These are phyloP conservation scores for Tipula lateralis DNA, from an alignment of 2,888 invertebrate species.

Conservation along the genomic window DNA sequence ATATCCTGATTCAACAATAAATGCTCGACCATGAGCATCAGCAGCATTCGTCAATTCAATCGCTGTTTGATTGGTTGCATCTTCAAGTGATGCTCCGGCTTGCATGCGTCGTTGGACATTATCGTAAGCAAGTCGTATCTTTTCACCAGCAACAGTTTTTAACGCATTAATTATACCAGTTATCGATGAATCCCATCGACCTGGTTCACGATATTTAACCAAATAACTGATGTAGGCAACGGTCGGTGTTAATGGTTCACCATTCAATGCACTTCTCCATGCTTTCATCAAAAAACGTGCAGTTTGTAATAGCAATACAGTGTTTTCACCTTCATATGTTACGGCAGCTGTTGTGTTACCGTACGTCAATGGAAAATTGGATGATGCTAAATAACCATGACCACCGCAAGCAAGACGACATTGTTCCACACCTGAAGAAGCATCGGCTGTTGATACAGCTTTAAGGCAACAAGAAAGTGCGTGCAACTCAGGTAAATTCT, in stretches of 20 bases:
- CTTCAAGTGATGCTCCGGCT: slow-evolving; percentile 63
- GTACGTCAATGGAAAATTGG: slow-evolving; percentile 81
- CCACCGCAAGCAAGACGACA: slow-evolving; percentile 90
- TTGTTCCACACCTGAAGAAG: slow-evolving; percentile 71
- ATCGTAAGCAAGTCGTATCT: slow-evolving; percentile 64
- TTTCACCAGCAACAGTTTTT: slow-evolving; percentile 55
- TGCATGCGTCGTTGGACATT: slow-evolving; percentile 65
- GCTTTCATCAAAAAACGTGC: slow-evolving; percentile 79
- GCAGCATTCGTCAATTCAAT: slow-evolving; percentile 78
- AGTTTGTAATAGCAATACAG: slow-evolving; percentile 85
- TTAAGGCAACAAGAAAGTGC: slow-evolving; percentile 88
- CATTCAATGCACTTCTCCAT: slow-evolving; percentile 63
- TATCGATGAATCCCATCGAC: slow-evolving; percentile 43
- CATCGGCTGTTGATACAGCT: slow-evolving; percentile 75
- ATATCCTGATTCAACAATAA: slow-evolving; percentile 68
- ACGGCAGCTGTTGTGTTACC: slow-evolving; percentile 79
- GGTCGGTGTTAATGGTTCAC: slow-evolving; percentile 61
- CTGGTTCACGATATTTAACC: neutral
- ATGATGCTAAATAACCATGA: slow-evolving; percentile 87
- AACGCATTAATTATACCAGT: slow-evolving; percentile 50
- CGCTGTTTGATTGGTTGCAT: slow-evolving; percentile 84
- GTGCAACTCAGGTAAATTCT: slow-evolving; percentile 78
- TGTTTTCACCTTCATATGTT: slow-evolving; percentile 97
- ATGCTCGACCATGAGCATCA: slow-evolving; percentile 80
- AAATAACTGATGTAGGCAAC: slow-evolving; percentile 58